phyloP scores from a whole-genome alignment of 2,113 vertebrate species.

The Menidia beryllina region DNA sequence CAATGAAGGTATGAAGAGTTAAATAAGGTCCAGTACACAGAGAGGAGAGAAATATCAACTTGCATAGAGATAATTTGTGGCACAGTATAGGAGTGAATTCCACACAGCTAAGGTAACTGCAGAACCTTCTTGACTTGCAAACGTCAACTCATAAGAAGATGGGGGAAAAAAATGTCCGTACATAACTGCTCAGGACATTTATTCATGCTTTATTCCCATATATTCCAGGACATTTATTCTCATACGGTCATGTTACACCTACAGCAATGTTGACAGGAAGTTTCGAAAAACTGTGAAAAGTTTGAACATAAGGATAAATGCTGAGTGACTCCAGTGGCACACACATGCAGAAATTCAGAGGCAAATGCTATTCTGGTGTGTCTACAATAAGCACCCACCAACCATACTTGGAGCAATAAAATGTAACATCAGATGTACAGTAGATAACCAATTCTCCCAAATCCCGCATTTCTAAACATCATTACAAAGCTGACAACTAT shows the following conservation, averaged over 20 bases:
- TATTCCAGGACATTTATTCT: no score
- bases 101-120: background rate
- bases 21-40: conserved; percentile 19
- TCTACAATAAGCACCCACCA: conserved; percentile 12
- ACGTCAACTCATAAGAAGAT: background rate
- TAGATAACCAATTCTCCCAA: conserved; percentile 3
- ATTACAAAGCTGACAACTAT: conserved; percentile 20
- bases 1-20: conserved; percentile 43
- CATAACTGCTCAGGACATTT: no score
- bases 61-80: conserved; percentile 14
- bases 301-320: conserved; percentile 24
- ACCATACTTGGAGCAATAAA: background rate
- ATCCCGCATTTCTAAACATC: background rate
- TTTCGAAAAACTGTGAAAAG: conserved; percentile 20
- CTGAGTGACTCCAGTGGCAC: conserved; percentile 44
- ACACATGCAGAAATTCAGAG: conserved; percentile 45
- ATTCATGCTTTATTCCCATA: no score
- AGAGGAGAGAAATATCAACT: conserved; percentile 34
- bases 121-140: background rate
- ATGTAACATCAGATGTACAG: conserved; percentile 24
- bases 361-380: conserved; percentile 36
- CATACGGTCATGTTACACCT: background rate
- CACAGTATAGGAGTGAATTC: background rate
- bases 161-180: background rate
- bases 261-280: conserved; percentile 9